These are phyloP conservation scores for Drosophila subobscura DNA, from an alignment of 1,140 invertebrate species.

Conservation along the genomic window DNA sequence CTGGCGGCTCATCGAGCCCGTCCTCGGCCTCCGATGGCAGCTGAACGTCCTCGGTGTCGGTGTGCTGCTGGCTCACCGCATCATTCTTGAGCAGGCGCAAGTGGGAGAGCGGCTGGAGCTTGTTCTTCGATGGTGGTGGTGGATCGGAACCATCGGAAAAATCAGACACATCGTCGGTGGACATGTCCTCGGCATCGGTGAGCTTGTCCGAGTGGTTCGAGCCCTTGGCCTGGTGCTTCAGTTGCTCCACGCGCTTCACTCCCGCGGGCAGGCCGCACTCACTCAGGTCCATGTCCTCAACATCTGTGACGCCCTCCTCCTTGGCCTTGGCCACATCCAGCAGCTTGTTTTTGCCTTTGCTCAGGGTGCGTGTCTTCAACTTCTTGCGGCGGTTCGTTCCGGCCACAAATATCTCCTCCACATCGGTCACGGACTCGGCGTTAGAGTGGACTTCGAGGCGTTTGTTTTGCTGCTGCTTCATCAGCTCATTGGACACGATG, in stretches of 20 bases:
- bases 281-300: conserved; percentile 85
- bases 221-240: conserved; percentile 51
- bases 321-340: conserved; percentile 56
- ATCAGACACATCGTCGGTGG: conserved; percentile 68
- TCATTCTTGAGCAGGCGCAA: conserved; percentile 60
- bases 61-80: conserved; percentile 71
- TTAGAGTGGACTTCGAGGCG: conserved; percentile 66
- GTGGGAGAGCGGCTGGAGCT: conserved; percentile 44
- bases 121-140: conserved; percentile 28
- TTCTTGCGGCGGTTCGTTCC: conserved; percentile 78
- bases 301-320: conserved; percentile 83
- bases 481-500: conserved; percentile 71
- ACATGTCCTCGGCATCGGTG: conserved; percentile 70
- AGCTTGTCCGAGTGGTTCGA: conserved; percentile 23
- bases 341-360: conserved; percentile 71
- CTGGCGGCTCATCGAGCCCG: conserved; percentile 39
- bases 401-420: conserved; percentile 84
- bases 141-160: conserved; percentile 53
- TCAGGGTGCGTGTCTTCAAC: conserved; percentile 68
- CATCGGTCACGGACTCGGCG: conserved; percentile 84
- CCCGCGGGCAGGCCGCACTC: conserved; percentile 77
- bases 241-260: conserved; percentile 65
- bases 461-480: conserved; percentile 70
- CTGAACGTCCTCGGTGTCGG: conserved; percentile 85
- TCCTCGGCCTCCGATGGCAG: conserved; percentile 84